phyloP scores from a whole-genome alignment of 1,140 invertebrate species.

The Contarinia nasturtii region DNA sequence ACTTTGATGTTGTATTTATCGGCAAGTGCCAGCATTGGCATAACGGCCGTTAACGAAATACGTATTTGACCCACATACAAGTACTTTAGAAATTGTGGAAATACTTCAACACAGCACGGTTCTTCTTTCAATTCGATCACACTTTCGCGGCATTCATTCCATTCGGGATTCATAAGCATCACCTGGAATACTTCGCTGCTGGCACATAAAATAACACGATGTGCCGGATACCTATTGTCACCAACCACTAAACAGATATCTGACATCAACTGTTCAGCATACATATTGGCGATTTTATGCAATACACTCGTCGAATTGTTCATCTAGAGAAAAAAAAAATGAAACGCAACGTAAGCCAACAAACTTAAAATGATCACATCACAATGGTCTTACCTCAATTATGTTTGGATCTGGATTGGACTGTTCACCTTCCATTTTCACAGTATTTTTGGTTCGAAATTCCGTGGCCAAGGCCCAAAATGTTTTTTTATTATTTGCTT shows the following conservation, averaged over 20 bases:
- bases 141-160: conserved; percentile 75
- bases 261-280: conserved; percentile 68
- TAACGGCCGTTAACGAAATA: conserved; percentile 61
- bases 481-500: no score
- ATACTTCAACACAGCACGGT: conserved; percentile 60
- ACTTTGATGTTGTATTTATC: conserved; percentile 89
- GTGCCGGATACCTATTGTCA: conserved; percentile 63
- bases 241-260: conserved; percentile 69
- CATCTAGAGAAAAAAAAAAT: conserved; percentile 33
- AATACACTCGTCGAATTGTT: conserved; percentile 64
- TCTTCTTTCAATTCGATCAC: conserved; percentile 71
- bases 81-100: conserved; percentile 78
- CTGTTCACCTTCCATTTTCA: conserved; percentile 1
- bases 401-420: conserved; percentile 6
- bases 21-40: conserved; percentile 69
- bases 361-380: no score
- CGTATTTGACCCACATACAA: conserved; percentile 83
- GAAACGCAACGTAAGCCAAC: neutral
- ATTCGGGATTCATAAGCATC: conserved; percentile 86
- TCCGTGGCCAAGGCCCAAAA: no score
- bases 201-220: conserved; percentile 80
- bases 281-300: conserved; percentile 61
- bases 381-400: conserved; percentile 7
- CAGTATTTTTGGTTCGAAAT: no score
- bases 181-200: conserved; percentile 92